Percentiles rank a stretch among this genome's conserved stretches.
Conservation (phyloP, 1,140 invertebrate species). For the Polypedilum vanderplanki region DNA sequence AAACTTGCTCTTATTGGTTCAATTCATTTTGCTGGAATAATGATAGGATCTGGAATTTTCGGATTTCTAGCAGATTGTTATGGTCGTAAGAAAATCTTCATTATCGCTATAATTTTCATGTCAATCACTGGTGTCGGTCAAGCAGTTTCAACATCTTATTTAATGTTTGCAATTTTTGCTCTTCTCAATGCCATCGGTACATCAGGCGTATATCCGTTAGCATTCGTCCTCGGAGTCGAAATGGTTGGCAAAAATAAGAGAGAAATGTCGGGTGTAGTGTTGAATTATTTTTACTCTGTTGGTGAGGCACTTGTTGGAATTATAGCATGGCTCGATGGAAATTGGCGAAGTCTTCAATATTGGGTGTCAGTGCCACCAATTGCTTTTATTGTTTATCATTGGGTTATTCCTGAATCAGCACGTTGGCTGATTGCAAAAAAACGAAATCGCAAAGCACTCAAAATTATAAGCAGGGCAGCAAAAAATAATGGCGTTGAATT, state of each 20-base stretch:
- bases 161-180: conserved; percentile 49
- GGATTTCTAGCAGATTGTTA: conserved; percentile 54
- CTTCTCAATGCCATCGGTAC: conserved; percentile 53
- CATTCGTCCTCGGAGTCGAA: conserved; percentile 60
- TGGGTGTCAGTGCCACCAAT: conserved; percentile 51
- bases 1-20: conserved; percentile 56
- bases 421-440: conserved; percentile 54
- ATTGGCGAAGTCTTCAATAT: conserved; percentile 55
- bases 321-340: conserved; percentile 50
- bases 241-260: conserved; percentile 56
- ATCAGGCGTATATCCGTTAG: conserved; percentile 53
- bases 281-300: conserved; percentile 59
- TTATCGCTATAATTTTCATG: conserved; percentile 51
- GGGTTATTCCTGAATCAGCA: conserved; percentile 57
- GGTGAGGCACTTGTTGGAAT: conserved; percentile 55
- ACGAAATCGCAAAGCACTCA: conserved; percentile 46
- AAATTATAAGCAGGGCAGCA: conserved; percentile 50
- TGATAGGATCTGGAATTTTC: conserved; percentile 50
- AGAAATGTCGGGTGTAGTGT: conserved; percentile 55
- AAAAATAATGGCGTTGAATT: conserved; percentile 48
- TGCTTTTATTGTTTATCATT: conserved; percentile 51
- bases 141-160: conserved; percentile 49
- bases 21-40: conserved; percentile 53
- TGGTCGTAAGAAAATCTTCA: conserved; percentile 53
- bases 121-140: conserved; percentile 49